phyloP scores from a whole-genome alignment of 2,113 vertebrate species.

The Ictalurus furcatus region DNA sequence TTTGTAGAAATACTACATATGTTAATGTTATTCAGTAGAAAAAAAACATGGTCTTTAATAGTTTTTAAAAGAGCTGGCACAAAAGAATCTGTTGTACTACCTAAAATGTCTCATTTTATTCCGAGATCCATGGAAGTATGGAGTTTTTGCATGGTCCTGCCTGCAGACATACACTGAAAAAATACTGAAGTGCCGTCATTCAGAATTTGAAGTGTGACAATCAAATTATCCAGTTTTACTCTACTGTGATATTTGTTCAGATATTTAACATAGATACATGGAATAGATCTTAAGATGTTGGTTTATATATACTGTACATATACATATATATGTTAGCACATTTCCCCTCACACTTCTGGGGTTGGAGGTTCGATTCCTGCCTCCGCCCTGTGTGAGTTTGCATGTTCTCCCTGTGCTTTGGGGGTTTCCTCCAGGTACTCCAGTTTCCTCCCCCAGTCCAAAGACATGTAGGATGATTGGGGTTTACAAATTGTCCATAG shows the following conservation, averaged over 20 bases:
- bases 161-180: neutral
- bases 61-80: neutral
- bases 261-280: slow-evolving; percentile 1
- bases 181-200: neutral
- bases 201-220: neutral
- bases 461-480: too few species aligned
- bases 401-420: too few species aligned
- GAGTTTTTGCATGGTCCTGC: neutral
- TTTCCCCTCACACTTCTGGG: too few species aligned
- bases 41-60: neutral
- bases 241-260: slow-evolving; percentile 29
- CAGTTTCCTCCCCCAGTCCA: too few species aligned
- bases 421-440: too few species aligned
- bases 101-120: slow-evolving; percentile 2
- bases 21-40: neutral
- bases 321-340: too few species aligned
- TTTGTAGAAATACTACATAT: neutral
- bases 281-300: too few species aligned
- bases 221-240: neutral
- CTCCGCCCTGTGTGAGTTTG: neutral
- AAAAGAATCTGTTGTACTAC: slow-evolving; percentile 14
- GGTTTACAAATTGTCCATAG: too few species aligned
- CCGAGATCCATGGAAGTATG: slow-evolving; percentile 5
- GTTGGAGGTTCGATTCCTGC: too few species aligned
- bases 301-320: too few species aligned